Conservation (phyloP, 2,113 vertebrate species). For the Theropithecus gelada region DNA sequence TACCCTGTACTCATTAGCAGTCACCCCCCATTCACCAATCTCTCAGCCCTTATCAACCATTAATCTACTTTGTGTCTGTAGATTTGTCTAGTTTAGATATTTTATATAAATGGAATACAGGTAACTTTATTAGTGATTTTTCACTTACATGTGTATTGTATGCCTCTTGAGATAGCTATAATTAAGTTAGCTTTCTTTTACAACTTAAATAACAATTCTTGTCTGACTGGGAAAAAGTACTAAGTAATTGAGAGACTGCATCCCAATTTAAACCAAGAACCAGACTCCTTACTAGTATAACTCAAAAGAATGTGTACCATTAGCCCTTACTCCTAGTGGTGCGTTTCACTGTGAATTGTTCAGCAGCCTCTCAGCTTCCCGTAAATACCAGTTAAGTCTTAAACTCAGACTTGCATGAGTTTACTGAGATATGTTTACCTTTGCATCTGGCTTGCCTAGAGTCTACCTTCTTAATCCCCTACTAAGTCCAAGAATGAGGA, state of each 20-base stretch:
- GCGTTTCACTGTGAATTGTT: neutral
- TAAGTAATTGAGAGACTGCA: neutral
- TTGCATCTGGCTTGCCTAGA: neutral
- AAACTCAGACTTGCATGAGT: neutral
- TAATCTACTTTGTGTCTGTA: neutral
- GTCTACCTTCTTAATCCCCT: neutral
- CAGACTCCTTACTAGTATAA: neutral
- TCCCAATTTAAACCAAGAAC: slow-evolving; percentile 32
- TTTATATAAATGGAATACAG: slow-evolving; percentile 1
- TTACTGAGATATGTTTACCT: slow-evolving; percentile 11
- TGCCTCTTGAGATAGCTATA: neutral
- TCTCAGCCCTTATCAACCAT: neutral
- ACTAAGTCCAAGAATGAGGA: slow-evolving; percentile 5
- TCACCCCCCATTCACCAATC: neutral
- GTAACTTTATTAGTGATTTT: slow-evolving; percentile 37
- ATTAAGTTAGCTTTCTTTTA: slow-evolving; percentile 21
- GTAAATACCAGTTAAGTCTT: neutral
- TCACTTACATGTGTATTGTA: neutral
- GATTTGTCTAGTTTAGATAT: slow-evolving; percentile 3
- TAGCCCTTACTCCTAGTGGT: neutral
- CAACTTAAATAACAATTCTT: slow-evolving; percentile 19
- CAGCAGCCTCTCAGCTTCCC: neutral
- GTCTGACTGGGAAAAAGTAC: neutral
- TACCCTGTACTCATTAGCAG: neutral
- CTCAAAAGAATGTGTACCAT: neutral